Evolutionary conservation across 2,113 vertebrate genomes (phyloP).

Genomic region (Engraulis encrasicolus): DNA sequence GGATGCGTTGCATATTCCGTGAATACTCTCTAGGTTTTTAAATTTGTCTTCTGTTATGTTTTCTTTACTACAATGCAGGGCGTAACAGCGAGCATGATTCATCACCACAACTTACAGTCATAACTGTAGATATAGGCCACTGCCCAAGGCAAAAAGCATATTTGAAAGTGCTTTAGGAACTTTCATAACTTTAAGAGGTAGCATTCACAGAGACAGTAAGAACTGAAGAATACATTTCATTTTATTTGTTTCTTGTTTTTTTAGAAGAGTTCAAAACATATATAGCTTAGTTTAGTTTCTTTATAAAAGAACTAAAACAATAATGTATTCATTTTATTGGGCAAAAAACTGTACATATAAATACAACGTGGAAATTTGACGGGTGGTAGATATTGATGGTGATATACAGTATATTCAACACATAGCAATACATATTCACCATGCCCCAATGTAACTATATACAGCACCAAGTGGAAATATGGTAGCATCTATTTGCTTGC

Average conservation of each 20-base stretch:
- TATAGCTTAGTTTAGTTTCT: too few species aligned
- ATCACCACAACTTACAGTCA: not conserved
- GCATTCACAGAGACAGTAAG: not conserved
- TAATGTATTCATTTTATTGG: too few species aligned
- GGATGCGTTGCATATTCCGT: not conserved
- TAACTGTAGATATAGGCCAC: not conserved
- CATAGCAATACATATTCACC: too few species aligned
- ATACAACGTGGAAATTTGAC: too few species aligned
- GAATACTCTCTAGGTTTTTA: slow-evolving; percentile 25
- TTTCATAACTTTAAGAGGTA: not conserved
- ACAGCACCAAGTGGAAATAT: too few species aligned
- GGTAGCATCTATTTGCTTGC: too few species aligned
- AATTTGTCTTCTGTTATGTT: slow-evolving; percentile 37
- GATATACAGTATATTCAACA: too few species aligned
- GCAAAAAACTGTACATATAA: too few species aligned
- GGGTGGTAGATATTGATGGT: too few species aligned
- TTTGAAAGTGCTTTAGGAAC: not conserved
- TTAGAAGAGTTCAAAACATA: too few species aligned
- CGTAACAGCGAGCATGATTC: not conserved
- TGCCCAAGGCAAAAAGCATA: not conserved
- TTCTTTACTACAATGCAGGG: slow-evolving; percentile 35
- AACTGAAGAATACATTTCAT: not conserved
- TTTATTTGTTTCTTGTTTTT: not conserved
- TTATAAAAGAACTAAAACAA: too few species aligned
- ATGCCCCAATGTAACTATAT: not conserved